Evolutionary conservation across 2,888 invertebrate genomes (phyloP), one percentile per base, ranked within the genome.

Genomic region (Drosophila pseudotalamancana): DNA sequence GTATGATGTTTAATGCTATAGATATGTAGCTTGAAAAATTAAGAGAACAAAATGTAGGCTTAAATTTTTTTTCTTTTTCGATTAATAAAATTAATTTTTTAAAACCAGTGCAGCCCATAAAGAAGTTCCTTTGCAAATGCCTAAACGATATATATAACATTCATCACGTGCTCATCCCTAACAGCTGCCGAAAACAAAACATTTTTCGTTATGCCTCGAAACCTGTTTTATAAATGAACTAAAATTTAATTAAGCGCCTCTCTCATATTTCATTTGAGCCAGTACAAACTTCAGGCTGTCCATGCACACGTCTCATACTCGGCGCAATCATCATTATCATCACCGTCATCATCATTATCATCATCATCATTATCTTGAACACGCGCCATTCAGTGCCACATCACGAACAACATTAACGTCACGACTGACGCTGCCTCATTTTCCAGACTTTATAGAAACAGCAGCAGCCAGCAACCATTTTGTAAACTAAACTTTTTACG

Each of bases 211-310:
- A n/a, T 49, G 27, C 9, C 35, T 37, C 18, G 21, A 48, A 61
- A 70, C 62, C 64, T 65, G 75, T 70, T 70, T 75, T 77, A 69
- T 77, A 88, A 88, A 88, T 88, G 79, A 87, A 83, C 75, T 83
- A 40, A 81, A 88, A 87, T 88, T 87, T 88, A 88, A 88, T 88
- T 88, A 87, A 85, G 81, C 75, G 54, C 48, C 62, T 60, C 63
- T 62, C 68, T 73, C 72, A 87, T 86, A 77, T 85, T 86, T 82
- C 72, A 79, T 74, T 32, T 62, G 51, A 49, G 46, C 76, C 73
- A 54, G 39, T 16, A 32, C 62, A 72, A 43, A 49, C 62, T 53
- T 72, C 37, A 27, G 51, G 39, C 59, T 71, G 68, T 63, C 73
- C 73, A 76, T 34, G 62, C 73, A 76, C 67, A 72, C 72, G 64